Evolutionary conservation across 2,888 invertebrate species (phyloP).

Genomic region (Merodon equestris): DNA sequence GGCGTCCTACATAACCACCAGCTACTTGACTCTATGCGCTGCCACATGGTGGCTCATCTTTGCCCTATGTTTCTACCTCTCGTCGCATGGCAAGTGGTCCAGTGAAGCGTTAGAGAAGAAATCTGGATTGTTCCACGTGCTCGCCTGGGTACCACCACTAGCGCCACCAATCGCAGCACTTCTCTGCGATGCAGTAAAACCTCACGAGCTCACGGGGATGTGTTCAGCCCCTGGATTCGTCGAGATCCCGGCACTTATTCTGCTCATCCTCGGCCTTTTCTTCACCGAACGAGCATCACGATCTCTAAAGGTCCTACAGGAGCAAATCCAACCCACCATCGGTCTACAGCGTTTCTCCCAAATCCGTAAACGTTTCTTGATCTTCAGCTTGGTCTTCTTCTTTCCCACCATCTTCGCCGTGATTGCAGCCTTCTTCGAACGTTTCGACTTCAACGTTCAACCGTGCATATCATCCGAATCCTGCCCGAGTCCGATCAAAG

Average conservation of each 20-base stretch:
- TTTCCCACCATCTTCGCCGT: slow-evolving; percentile 76
- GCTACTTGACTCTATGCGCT: slow-evolving; percentile 89
- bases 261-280: slow-evolving; percentile 75
- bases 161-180: slow-evolving; percentile 91
- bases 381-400: slow-evolving; percentile 77
- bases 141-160: slow-evolving; percentile 93
- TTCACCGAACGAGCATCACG: slow-evolving; percentile 77
- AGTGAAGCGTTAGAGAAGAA: slow-evolving; percentile 93
- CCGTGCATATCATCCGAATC: slow-evolving; percentile 75
- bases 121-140: slow-evolving; percentile 90
- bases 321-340: slow-evolving; percentile 75
- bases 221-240: slow-evolving; percentile 83
- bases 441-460: slow-evolving; percentile 73
- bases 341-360: slow-evolving; percentile 77
- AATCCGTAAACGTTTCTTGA: slow-evolving; percentile 76
- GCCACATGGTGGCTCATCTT: slow-evolving; percentile 94
- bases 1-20: slow-evolving; percentile 86
- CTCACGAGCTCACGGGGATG: slow-evolving; percentile 89
- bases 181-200: slow-evolving; percentile 87
- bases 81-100: slow-evolving; percentile 95
- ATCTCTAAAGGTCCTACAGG: slow-evolving; percentile 75
- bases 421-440: slow-evolving; percentile 75
- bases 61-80: slow-evolving; percentile 93
- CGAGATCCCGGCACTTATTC: slow-evolving; percentile 75
- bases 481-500: slow-evolving; percentile 72